Percentiles rank a stretch among this genome's conserved stretches.
Conservation (phyloP, 2,888 invertebrate species). For the Onchidella celtica region DNA sequence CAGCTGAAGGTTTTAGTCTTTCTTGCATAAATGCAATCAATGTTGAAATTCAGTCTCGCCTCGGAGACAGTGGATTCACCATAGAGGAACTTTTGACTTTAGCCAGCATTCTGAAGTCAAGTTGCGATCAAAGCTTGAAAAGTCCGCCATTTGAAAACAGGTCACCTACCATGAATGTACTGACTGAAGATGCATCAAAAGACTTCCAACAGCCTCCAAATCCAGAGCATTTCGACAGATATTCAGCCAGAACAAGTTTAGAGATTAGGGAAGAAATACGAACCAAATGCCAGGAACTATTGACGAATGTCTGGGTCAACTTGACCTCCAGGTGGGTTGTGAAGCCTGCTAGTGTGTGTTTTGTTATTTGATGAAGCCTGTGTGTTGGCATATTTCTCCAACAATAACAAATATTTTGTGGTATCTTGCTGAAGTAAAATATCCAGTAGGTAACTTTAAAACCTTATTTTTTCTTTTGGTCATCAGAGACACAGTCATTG, state of each 20-base stretch:
- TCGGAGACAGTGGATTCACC: constrained; percentile 84
- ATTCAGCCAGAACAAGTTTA: constrained; percentile 3
- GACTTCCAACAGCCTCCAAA: constrained; percentile 6
- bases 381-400: no score
- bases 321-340: constrained; percentile 34
- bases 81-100: constrained; percentile 84
- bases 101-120: constrained; percentile 80
- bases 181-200: constrained; percentile 31
- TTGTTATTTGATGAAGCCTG: no score
- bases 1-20: constrained; percentile 54
- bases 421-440: no score
- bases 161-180: constrained; percentile 4
- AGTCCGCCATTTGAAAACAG: not conserved
- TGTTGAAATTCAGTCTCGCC: constrained; percentile 84
- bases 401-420: no score
- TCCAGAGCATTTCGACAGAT: constrained; percentile 43
- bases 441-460: no score
- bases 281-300: constrained; percentile 17
- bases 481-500: no score
- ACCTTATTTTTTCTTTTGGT: no score
- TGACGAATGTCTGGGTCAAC: constrained; percentile 42
- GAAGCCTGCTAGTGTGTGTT: no score
- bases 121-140: not conserved
- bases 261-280: constrained; percentile 5
- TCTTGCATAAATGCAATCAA: constrained; percentile 81